Evolutionary conservation across 2,888 invertebrate genomes (phyloP).

Genomic region (Corbicula japonica): DNA sequence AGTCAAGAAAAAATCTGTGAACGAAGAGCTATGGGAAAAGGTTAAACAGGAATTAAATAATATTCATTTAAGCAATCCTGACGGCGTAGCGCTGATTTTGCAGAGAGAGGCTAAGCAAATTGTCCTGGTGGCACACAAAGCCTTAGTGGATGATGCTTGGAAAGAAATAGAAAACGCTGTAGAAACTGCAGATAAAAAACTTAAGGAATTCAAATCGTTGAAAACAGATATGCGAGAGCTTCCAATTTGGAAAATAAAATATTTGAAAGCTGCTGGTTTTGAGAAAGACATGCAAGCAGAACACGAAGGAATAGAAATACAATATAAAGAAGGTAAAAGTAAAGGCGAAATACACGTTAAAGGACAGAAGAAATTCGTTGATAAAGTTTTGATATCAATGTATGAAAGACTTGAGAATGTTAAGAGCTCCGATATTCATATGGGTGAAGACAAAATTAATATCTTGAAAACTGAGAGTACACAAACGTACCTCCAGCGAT

Average conservation of each 20-base stretch:
- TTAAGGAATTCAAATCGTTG: constrained; percentile 29
- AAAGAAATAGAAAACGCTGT: constrained; percentile 13
- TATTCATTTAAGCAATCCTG: constrained; percentile 48
- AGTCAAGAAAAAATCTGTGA: constrained; percentile 22
- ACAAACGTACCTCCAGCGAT: constrained; percentile 6
- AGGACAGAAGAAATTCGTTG: constrained; percentile 15
- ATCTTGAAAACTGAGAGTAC: constrained; percentile 30
- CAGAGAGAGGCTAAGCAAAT: constrained; percentile 36
- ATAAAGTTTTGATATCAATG: constrained; percentile 20
- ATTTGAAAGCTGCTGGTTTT: constrained; percentile 32
- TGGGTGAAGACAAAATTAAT: constrained; percentile 23
- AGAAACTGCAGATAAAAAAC: constrained; percentile 9
- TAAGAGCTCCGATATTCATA: constrained; percentile 6
- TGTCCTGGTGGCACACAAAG: constrained; percentile 44
- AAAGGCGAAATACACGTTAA: constrained; percentile 15
- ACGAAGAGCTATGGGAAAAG: constrained; percentile 27
- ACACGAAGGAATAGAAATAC: constrained; percentile 7
- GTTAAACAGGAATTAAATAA: constrained; percentile 32
- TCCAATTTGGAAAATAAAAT: constrained; percentile 26
- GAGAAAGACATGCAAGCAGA: constrained; percentile 4
- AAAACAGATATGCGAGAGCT: constrained; percentile 25
- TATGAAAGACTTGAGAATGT: constrained; percentile 31
- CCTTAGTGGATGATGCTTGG: constrained; percentile 15
- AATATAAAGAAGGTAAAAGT: neutral
- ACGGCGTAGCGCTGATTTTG: constrained; percentile 48